Percentiles rank a stretch among this genome's conserved stretches.
phyloP scores from a whole-genome alignment of 2,113 vertebrate species.

The Pangasianodon gigas region DNA sequence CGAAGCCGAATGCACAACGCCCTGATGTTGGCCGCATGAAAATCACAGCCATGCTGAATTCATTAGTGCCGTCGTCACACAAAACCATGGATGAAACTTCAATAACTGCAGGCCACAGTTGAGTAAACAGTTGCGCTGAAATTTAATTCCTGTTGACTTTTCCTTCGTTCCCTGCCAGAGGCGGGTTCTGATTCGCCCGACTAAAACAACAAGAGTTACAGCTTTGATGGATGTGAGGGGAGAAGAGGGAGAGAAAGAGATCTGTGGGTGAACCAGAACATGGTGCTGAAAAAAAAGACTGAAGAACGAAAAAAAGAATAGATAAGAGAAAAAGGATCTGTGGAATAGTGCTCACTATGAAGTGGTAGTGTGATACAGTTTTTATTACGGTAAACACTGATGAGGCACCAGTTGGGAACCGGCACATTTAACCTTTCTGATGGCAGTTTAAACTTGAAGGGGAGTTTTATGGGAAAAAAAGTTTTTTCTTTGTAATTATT shows the following conservation, averaged over 20 bases:
- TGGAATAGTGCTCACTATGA: too few relatives aligned
- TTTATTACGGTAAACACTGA: neutral
- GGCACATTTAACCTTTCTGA: neutral
- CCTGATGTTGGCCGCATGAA: conserved; percentile 81
- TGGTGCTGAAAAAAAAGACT: conserved; percentile 61
- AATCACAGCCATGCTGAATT: conserved; percentile 96
- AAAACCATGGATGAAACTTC: conserved; percentile 99
- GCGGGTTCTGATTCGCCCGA: conserved; percentile 91
- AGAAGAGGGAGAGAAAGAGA: conserved; percentile 60
- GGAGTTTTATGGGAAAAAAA: neutral
- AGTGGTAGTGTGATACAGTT: neutral
- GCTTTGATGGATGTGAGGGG: conserved; percentile 91
- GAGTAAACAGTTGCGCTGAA: conserved; percentile 99
- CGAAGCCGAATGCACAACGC: conserved; percentile 31
- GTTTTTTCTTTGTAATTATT: too few relatives aligned
- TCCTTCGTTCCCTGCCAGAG: conserved; percentile 92
- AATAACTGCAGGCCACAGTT: conserved; percentile 99
- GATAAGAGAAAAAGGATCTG: neutral
- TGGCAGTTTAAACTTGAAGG: neutral
- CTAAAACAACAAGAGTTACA: conserved; percentile 93
- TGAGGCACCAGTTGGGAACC: neutral
- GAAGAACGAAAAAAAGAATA: neutral
- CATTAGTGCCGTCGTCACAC: conserved; percentile 96
- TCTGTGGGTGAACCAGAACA: neutral
- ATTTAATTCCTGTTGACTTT: conserved; percentile 99